Evolutionary conservation across 2,888 invertebrate genomes (phyloP).

Genomic region (Brachynemurus nebulosus): DNA sequence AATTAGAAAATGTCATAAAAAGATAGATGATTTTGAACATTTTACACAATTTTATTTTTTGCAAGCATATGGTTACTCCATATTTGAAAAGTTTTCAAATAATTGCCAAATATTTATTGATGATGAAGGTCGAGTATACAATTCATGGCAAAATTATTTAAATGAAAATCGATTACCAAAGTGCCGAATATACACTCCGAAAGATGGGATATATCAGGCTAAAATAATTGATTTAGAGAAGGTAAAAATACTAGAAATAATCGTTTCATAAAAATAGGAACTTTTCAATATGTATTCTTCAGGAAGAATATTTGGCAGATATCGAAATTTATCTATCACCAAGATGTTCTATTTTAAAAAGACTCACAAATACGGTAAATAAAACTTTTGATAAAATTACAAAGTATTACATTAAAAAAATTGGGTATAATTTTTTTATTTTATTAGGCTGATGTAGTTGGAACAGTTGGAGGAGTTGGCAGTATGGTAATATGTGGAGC

Average conservation of each 20-base stretch:
- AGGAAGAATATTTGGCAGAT: too few relatives aligned
- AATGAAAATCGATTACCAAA: not conserved
- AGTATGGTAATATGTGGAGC: constrained; percentile 23
- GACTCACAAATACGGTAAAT: not conserved
- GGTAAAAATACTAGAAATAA: too few relatives aligned
- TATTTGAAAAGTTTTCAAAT: not conserved
- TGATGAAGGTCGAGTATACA: not conserved
- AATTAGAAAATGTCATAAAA: not conserved
- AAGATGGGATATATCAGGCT: not conserved
- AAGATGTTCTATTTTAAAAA: not conserved
- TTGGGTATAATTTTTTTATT: not conserved
- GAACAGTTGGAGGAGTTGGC: constrained; percentile 25
- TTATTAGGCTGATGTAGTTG: constrained; percentile 16
- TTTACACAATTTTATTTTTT: not conserved
- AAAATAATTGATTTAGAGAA: not conserved
- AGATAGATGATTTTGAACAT: not conserved
- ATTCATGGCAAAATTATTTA: not conserved
- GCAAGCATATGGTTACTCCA: not conserved
- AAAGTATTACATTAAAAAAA: too few relatives aligned
- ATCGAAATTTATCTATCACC: not conserved
- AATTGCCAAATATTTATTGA: not conserved
- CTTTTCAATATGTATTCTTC: too few relatives aligned
- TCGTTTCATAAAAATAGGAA: too few relatives aligned
- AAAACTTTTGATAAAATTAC: too few relatives aligned
- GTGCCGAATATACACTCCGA: not conserved